Evolutionary conservation across 2,797 vertebrate species (phyloP), one percentile per base, ranked within the genome.

Genomic region (Danio aesculapii): DNA sequence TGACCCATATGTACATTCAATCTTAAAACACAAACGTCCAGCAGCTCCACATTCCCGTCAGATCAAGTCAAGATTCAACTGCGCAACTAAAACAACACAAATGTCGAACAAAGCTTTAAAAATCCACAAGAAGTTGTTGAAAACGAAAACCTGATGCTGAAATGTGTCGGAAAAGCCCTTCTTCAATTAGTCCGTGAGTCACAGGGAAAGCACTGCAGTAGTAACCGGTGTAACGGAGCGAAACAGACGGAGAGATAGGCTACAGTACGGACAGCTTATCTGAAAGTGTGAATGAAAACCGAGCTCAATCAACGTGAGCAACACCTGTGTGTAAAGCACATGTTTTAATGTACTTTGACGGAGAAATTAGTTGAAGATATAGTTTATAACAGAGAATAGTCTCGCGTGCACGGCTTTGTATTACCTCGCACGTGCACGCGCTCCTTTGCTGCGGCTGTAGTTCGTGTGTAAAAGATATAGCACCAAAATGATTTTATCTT

Each of bases 281-380:
- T 68, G 58, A 87, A 92, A 90, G 88, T 92, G 81, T 89, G 85
- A 90, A 88, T 87, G 84, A 84, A 79, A 79, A 49, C 14, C 43
- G 17, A 61, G n/a, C 41, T 8, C 52, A 52, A 79, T n/a, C 50
- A 21, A 69, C 16, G 19, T 41, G 50, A 67, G 41, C 62, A 66
- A 49, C 64, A 49, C 44, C 43, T 71, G 74, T 75, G 59, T 39
- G 58, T 49, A 58, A 83, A 53, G 44, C 41, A 50, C 39, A 44
- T 39, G 62, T 62, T 17, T 74, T 57, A 64, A 77, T 39, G 8
- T 41, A 57, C 70, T 50, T 61, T 13, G 10, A 39, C 55, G 11
- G 49, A 11, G 17, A 50, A 47, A 12, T 62, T 13, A 66, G 17
- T 39, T 17, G 5, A 77, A 61, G 39, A 30, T 52, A 12, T 30